Evolutionary conservation across 2,797 vertebrate genomes (phyloP).

Genomic region (Oreortyx pictus): DNA sequence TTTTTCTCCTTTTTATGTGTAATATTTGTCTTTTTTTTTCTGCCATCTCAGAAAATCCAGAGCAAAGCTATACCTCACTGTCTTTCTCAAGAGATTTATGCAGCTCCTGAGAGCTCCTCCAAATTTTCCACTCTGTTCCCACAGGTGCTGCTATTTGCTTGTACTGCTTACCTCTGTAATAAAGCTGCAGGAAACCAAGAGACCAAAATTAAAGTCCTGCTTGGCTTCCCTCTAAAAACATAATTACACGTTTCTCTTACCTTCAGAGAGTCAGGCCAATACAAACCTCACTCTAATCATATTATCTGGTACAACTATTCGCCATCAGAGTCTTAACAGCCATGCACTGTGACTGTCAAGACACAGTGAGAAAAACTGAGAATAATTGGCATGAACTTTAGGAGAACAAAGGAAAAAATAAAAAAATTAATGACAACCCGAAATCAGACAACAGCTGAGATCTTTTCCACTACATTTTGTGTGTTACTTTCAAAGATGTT

Average conservation of each 20-base stretch:
- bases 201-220: background rate
- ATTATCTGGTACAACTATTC: background rate
- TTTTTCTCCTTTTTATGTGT: background rate
- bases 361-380: slow-evolving; percentile 5
- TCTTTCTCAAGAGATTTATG: background rate
- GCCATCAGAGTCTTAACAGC: background rate
- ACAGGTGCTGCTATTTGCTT: background rate
- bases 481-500: background rate
- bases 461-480: background rate
- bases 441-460: background rate
- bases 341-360: background rate
- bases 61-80: background rate
- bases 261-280: background rate
- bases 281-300: background rate
- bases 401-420: background rate
- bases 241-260: background rate
- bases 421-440: background rate
- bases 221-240: background rate
- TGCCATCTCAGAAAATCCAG: background rate
- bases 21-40: background rate
- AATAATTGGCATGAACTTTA: background rate
- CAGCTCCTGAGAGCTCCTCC: background rate
- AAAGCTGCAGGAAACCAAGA: background rate
- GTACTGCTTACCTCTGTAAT: background rate
- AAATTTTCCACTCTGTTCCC: background rate